These are phyloP conservation scores for Blastobasis lacticolella DNA, from an alignment of 2,888 invertebrate species.

Conservation along the genomic window DNA sequence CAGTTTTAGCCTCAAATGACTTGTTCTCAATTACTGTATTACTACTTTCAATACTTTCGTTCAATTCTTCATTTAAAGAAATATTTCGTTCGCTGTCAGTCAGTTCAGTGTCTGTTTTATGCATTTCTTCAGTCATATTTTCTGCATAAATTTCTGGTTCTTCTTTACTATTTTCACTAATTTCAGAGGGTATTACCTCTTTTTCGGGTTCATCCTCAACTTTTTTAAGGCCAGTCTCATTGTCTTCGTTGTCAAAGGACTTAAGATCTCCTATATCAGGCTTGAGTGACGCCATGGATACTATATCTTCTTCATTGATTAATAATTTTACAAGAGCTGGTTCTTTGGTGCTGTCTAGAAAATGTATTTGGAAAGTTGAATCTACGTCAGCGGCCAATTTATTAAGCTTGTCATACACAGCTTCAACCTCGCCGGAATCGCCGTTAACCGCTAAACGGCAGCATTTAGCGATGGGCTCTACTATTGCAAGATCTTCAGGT, in stretches of 20 bases:
- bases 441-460: conserved; percentile 71
- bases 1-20: conserved; percentile 32
- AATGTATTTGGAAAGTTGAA: conserved; percentile 72
- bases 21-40: conserved; percentile 58
- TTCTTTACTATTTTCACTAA: background rate
- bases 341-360: conserved; percentile 73
- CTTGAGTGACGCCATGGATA: background rate
- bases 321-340: conserved; percentile 75
- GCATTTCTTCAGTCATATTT: background rate
- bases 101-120: conserved; percentile 4
- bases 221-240: background rate
- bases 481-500: conserved; percentile 72
- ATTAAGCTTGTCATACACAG: conserved; percentile 45
- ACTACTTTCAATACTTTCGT: conserved; percentile 52
- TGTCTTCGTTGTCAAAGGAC: background rate
- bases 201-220: background rate
- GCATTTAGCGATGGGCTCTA: conserved; percentile 77
- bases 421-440: conserved; percentile 54
- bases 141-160: background rate
- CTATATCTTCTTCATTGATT: conserved; percentile 62
- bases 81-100: conserved; percentile 26
- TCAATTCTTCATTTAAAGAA: conserved; percentile 44
- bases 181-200: background rate
- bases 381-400: conserved; percentile 41
- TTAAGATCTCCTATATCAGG: background rate